Evolutionary conservation across 2,888 invertebrate species (phyloP).

Genomic region (Lagria hirta): DNA sequence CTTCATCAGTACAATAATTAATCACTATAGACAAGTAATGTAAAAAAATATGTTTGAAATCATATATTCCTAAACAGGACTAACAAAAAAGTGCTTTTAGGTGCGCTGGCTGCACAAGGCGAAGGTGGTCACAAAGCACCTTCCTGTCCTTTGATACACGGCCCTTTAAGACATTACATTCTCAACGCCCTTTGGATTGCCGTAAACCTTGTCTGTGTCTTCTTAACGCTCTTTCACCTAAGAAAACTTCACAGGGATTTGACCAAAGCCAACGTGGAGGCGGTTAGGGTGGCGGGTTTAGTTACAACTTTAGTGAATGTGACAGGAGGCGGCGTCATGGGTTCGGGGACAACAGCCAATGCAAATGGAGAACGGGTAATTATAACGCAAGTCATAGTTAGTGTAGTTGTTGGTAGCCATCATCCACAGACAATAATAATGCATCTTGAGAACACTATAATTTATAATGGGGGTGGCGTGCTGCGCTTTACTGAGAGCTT

Average conservation of each 20-base stretch:
- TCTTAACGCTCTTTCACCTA: conserved; percentile 80
- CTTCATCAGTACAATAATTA: no score
- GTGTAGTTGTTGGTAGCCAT: conserved; percentile 17
- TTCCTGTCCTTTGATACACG: conserved; percentile 83
- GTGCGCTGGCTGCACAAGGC: conserved; percentile 79
- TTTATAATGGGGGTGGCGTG: conserved; percentile 8
- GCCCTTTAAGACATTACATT: conserved; percentile 86
- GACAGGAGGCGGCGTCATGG: conserved; percentile 64
- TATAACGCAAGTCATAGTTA: no score
- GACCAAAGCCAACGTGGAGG: conserved; percentile 81
- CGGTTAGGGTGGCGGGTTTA: conserved; percentile 78
- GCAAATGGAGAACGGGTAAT: conserved; percentile 47
- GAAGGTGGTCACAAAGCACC: conserved; percentile 76
- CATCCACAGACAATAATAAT: conserved; percentile 17
- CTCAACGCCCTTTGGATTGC: conserved; percentile 89
- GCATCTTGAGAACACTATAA: conserved; percentile 9
- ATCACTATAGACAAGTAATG: background rate
- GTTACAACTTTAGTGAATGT: conserved; percentile 83
- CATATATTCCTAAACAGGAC: background rate
- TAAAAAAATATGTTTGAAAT: no score
- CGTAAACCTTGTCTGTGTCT: conserved; percentile 83
- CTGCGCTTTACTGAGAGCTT: conserved; percentile 6
- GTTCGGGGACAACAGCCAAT: conserved; percentile 40
- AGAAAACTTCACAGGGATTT: conserved; percentile 78
- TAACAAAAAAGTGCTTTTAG: conserved; percentile 56